Percentiles rank a stretch among this genome's conserved stretches.
phyloP scores from a whole-genome alignment of 2,797 vertebrate species.

The Allobates femoralis region DNA sequence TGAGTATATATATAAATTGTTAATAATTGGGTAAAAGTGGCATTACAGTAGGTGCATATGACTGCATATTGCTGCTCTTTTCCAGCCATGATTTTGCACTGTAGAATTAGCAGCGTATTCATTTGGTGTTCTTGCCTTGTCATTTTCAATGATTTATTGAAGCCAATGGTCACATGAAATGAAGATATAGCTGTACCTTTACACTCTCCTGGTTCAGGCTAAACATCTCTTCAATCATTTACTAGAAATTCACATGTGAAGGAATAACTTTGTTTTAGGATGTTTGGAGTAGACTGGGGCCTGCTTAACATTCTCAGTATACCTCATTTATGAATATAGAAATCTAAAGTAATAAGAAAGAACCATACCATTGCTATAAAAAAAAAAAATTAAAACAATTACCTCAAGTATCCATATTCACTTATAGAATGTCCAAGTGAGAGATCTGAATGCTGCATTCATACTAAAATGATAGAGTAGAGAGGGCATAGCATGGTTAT shows the following conservation, averaged over 20 bases:
- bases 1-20: too few species aligned
- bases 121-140: not conserved
- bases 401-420: too few species aligned
- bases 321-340: not conserved
- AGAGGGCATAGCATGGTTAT: too few species aligned
- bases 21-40: too few species aligned
- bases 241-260: not conserved
- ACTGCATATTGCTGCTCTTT: not conserved
- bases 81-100: not conserved
- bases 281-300: not conserved
- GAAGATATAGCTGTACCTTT: not conserved
- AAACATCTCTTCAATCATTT: not conserved
- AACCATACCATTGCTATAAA: not conserved
- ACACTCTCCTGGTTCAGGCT: not conserved
- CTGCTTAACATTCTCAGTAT: not conserved
- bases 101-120: not conserved
- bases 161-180: not conserved
- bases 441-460: too few species aligned
- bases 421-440: too few species aligned
- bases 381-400: too few species aligned
- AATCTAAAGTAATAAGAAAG: not conserved
- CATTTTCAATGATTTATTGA: not conserved
- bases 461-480: too few species aligned
- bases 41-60: too few species aligned
- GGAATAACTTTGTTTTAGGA: not conserved